Base-by-base conservation (phyloP, 1,140 invertebrate species). In the Forficula auricularia region DNA sequence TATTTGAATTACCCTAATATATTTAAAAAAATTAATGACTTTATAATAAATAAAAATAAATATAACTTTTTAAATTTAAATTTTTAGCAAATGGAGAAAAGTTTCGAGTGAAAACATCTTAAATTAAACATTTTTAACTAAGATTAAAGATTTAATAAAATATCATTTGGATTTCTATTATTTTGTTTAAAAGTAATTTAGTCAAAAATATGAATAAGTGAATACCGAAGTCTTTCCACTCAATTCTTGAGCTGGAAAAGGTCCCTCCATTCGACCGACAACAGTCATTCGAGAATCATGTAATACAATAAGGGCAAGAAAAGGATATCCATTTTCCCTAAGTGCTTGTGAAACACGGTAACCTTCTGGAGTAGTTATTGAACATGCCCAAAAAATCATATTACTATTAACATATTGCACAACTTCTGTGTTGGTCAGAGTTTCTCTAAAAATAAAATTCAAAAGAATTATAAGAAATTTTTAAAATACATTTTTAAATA, bases 331-430 rank as follows among this genome's bases (percentile, higher is more conserved):
- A 52, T 73, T 76, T 50, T 71, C 82, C 64, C 65, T 71, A 50
- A 71, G 73, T 54, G 84, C 80, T 59, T 86, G 83, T 16, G 79
- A 81, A 15, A 90, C 89, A 58, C 84, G 72, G 62, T 84, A 91
- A 2, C 90, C 92, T 65, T 96, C 91, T 1, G 84, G 78, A 3
- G 77, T 79, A 48, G 81, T 75, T 22, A 86, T 77, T 42, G 82
- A 82, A 61, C 90, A 95, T 12, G 77, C 85, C 92, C 91, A 97
- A 53, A 96, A 87, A 12, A 96, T 60, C 49, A 87, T 79, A 53
- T 86, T 79, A 40, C 70, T 71, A 57, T 85, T 85, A 44, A 96
- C 73, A 55, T 78, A 94, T 42, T 78, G 70, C 47, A 85, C 72
- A 13, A 94, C 71, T 34, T 76, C 70, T 20, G 66, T 54, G 59